Percentiles rank a stretch among this genome's conserved stretches.
Evolutionary conservation across 2,888 invertebrate genomes (phyloP).

Genomic region (Hemicrepidius hirtus): DNA sequence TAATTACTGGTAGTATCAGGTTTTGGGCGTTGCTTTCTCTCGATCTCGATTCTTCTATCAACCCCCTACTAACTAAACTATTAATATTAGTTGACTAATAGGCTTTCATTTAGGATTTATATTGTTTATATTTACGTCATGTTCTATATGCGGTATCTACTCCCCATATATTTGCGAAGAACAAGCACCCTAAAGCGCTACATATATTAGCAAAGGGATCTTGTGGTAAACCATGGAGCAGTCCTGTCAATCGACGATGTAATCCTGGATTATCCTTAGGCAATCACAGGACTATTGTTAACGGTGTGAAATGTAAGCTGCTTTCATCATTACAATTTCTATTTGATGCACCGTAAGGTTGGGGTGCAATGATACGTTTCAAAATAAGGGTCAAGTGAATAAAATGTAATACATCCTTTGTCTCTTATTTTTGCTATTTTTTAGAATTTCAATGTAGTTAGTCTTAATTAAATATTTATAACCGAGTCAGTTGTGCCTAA

Average conservation of each 20-base stretch:
- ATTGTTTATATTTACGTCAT: conserved; percentile 35
- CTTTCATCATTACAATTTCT: conserved; percentile 54
- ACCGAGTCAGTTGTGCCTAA: neutral
- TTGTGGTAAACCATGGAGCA: conserved; percentile 53
- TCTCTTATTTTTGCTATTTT: no score
- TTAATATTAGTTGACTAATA: conserved; percentile 45
- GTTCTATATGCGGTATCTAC: conserved; percentile 21
- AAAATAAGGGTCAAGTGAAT: conserved; percentile 34
- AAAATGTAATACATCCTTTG: conserved; percentile 1
- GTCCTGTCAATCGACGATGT: conserved; percentile 69
- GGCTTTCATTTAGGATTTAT: conserved; percentile 41
- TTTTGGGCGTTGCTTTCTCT: conserved; percentile 25
- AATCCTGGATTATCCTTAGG: conserved; percentile 71
- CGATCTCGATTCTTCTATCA: conserved; percentile 31
- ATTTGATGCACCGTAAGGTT: conserved; percentile 48
- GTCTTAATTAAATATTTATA: no score
- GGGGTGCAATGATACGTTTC: conserved; percentile 49
- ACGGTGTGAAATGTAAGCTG: conserved; percentile 71
- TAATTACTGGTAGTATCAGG: conserved; percentile 65
- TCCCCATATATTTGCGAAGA: conserved; percentile 48
- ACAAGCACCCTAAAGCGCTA: conserved; percentile 50
- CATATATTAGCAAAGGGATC: conserved; percentile 53
- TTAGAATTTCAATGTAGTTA: no score
- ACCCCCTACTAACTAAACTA: conserved; percentile 14
- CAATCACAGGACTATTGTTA: conserved; percentile 72